Evolutionary conservation across 1,140 invertebrate genomes (phyloP).

Genomic region (Berghia stephanieae): DNA sequence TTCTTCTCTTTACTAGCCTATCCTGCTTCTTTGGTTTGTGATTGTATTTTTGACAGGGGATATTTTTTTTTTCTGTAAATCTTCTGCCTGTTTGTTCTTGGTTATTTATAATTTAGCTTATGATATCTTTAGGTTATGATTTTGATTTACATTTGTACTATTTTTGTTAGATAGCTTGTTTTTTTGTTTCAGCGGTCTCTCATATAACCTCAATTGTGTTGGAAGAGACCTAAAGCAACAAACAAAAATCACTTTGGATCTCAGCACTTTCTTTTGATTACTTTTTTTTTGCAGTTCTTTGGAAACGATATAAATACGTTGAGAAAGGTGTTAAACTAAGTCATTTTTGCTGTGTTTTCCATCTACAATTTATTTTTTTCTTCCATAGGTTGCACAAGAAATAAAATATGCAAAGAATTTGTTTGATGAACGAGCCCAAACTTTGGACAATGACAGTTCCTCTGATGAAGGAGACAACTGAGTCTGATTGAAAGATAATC

Average conservation of each 20-base stretch:
- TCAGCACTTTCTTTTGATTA: neutral
- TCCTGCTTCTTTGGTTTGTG: too few species aligned
- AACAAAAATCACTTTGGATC: too few species aligned
- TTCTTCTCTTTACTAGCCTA: too few species aligned
- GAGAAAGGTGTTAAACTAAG: neutral
- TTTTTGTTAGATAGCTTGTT: too few species aligned
- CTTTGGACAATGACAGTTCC: slow-evolving; percentile 44
- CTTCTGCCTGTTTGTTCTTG: too few species aligned
- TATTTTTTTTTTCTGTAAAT: too few species aligned
- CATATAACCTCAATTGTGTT: neutral
- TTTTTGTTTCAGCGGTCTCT: too few species aligned
- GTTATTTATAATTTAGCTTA: too few species aligned
- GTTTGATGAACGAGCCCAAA: slow-evolving; percentile 80
- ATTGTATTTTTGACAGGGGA: too few species aligned
- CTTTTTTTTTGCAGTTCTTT: neutral
- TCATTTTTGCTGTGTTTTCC: too few species aligned
- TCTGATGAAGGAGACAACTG: slow-evolving; percentile 37
- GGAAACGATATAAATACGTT: neutral
- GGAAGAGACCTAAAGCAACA: neutral
- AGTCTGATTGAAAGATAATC: neutral
- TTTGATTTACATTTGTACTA: too few species aligned
- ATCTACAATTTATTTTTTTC: slow-evolving; percentile 19
- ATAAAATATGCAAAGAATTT: slow-evolving; percentile 88
- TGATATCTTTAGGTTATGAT: too few species aligned
- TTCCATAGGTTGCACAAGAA: slow-evolving; percentile 73